Base-by-base conservation (phyloP, 2,888 invertebrate genomes). In the Matsumyia berberina region DNA sequence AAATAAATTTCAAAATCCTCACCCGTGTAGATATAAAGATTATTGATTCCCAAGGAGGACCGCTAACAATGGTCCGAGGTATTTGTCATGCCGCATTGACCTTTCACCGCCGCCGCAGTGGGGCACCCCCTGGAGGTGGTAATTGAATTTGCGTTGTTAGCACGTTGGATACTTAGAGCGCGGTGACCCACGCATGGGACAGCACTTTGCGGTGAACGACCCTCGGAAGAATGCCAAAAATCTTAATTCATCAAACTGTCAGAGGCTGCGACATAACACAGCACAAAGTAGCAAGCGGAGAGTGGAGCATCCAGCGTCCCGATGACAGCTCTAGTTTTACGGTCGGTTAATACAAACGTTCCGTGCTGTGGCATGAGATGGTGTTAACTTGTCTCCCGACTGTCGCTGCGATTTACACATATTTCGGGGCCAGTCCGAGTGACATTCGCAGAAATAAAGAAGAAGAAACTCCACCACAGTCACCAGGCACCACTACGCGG, bases 181-280 rank as follows among this genome's bases (percentile, higher is more conserved):
- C n/a, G n/a, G n/a, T 64, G 24, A 19, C 31, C n/a, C 33, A 17
- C 33, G 11, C 9, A 15, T 5, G 12, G 11, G 24, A 11, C 5
- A 11, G 24, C 17, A 12, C 8, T n/a, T 5, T n/a, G n/a, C 60
- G 78, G 83, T 78, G 60, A 83, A 73, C 51, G 83, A 78, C 78
- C 78, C 73, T 37, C 11, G 44, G n/a, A 37, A 69, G 73, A 83
- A 83, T 78, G 51, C 11, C 9, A 57, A 49, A 85, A 79, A 85
- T 79, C 83, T 85, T 85, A 79, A 85, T 85, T 80, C 85, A 85
- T 85, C 85, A 85, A 85, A 85, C 70, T 85, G 85, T 85, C 85
- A 85, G 37, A 17, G 17, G 55, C 29, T 60, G 70, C 62, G 72
- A 83, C 77, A 82, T 77, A 82, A 67, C 82, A 82, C 60, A 70